Evolutionary conservation across 2,797 vertebrate species (phyloP).

Genomic region (Alcedo atthis): DNA sequence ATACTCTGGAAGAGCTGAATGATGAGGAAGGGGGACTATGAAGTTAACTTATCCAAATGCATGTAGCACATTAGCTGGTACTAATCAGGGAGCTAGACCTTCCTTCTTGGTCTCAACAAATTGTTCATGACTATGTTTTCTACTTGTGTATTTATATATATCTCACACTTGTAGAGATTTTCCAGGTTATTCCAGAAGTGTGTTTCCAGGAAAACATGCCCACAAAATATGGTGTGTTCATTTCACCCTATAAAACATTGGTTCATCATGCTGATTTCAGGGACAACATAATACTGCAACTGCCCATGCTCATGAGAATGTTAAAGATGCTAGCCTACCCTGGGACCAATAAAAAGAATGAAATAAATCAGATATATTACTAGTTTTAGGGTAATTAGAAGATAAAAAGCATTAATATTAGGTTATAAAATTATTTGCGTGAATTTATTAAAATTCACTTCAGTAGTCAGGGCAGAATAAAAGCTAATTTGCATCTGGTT

Average conservation of each 20-base stretch:
- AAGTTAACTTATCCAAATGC: not conserved
- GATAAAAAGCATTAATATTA: conserved; percentile 56
- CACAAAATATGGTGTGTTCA: not conserved
- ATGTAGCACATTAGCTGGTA: not conserved
- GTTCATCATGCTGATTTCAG: not conserved
- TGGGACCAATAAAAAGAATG: conserved; percentile 7
- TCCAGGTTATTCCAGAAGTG: not conserved
- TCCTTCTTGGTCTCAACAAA: not conserved
- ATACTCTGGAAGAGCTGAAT: not conserved
- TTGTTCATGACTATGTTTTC: not conserved
- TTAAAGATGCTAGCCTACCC: not conserved
- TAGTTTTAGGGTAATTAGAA: conserved; percentile 67
- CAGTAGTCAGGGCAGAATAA: conserved; percentile 50
- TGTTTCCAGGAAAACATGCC: not conserved
- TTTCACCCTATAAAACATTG: conserved; percentile 4
- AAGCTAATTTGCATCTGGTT: conserved; percentile 71
- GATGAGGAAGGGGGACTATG: not conserved
- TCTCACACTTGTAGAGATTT: not conserved
- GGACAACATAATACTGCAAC: not conserved
- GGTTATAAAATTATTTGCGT: conserved; percentile 61
- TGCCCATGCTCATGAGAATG: not conserved
- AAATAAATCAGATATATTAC: conserved; percentile 56
- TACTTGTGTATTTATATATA: not conserved
- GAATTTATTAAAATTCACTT: conserved; percentile 73
- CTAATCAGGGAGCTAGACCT: not conserved